These are phyloP conservation scores for Myotis yumanensis DNA, from an alignment of 2,113 vertebrate genomes.

Conservation along the genomic window DNA sequence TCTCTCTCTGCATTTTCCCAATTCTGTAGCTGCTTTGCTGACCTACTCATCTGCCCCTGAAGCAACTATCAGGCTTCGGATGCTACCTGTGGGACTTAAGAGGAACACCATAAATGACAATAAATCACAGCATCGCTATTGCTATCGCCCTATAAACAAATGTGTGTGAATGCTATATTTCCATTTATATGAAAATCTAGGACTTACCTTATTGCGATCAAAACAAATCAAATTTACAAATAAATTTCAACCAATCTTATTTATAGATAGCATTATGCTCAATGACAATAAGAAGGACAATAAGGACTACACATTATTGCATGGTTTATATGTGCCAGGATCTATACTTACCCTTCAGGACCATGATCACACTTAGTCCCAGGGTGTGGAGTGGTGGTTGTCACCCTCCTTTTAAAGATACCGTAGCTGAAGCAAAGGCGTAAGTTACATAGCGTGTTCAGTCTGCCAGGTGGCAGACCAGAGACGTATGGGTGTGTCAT, in stretches of 20 bases:
- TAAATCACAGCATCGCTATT: background rate
- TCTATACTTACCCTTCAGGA: background rate
- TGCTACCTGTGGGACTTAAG: background rate
- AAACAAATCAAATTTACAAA: background rate
- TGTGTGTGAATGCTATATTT: background rate
- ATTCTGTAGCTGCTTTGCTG: background rate
- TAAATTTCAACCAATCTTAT: background rate
- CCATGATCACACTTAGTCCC: background rate
- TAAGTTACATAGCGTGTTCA: background rate
- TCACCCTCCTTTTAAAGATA: background rate
- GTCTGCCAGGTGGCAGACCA: background rate
- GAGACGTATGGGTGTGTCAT: background rate
- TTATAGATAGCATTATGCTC: background rate
- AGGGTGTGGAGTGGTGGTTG: background rate
- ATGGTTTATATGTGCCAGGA: background rate
- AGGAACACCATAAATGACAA: background rate
- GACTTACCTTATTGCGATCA: background rate
- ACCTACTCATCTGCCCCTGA: background rate
- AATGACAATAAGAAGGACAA: background rate
- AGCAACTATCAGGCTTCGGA: background rate
- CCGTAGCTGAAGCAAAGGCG: background rate
- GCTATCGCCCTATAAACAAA: background rate
- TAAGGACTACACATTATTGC: background rate
- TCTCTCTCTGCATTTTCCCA: background rate
- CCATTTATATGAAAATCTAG: background rate